Evolutionary conservation across 2,113 vertebrate species (phyloP), one percentile per base, ranked within the genome.

Genomic region (Thamnaconus septentrionalis): DNA sequence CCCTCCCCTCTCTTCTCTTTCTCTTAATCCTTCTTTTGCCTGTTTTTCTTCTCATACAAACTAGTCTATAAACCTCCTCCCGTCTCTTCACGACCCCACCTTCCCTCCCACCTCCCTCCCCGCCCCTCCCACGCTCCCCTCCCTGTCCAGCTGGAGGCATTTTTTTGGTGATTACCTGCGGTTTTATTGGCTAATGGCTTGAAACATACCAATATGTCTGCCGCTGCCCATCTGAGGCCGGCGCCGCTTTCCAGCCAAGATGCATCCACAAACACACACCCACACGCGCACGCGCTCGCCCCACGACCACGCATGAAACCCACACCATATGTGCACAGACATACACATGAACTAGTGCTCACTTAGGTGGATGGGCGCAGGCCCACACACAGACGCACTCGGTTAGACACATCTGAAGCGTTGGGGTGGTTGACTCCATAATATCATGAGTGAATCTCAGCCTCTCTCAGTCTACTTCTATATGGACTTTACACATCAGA

Each of bases 141-240:
- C 86, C 79, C 86, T 73, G 87, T 90, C 91, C 91, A 92, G 90
- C 90, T 93, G 91, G 91, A 92, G 78, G 80, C 86, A 75, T 84
- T 88, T 87, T 84, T 87, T 88, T 89, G 88, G 86, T 91, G 88
- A 92, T 91, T 91, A 89, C 89, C 88, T 89, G 87, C 86, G 76
- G 90, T 91, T 91, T 91, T 87, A 93, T 92, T 92, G 90, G 90
- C 89, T 92, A 93, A 93, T 93, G 90, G 88, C 80, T 90, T 91
- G 92, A 93, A 93, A 92, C 90, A 92, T 86, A 92, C 90, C 92
- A 92, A 91, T 92, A 92, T 92, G 92, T 90, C 85, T 89, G 81
- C 85, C 69, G 69, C 80, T 86, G 84, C 85, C 81, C 85, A 88
- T 91, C 83, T 74, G 71, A 87, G 83, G 78, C 83, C 66, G 78